These are phyloP conservation scores for Agraylea sexmaculata DNA, from an alignment of 1,140 invertebrate species.

Conservation along the genomic window DNA sequence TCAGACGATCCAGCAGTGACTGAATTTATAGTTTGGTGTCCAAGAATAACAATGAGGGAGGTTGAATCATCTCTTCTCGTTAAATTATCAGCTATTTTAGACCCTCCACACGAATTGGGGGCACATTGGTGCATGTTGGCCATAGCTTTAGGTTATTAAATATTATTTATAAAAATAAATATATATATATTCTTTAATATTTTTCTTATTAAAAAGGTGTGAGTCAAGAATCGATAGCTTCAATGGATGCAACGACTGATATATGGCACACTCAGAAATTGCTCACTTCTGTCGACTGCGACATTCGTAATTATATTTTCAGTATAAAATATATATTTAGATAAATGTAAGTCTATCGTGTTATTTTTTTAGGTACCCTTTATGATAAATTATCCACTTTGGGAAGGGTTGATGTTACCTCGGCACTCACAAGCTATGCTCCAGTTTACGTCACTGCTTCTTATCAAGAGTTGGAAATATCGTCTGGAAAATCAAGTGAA, in stretches of 20 bases:
- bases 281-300: slow-evolving; percentile 27
- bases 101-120: slow-evolving; percentile 67
- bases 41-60: slow-evolving; percentile 27
- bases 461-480: slow-evolving; percentile 5
- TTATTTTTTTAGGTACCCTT: slow-evolving; percentile 16
- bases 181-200: no score
- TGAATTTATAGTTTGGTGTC: slow-evolving; percentile 29
- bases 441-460: slow-evolving; percentile 13
- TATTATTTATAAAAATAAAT: background rate
- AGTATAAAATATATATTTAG: background rate
- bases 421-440: slow-evolving; percentile 10
- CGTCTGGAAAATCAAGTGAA: slow-evolving; percentile 12
- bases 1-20: slow-evolving; percentile 26
- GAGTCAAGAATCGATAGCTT: slow-evolving; percentile 28
- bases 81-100: slow-evolving; percentile 50
- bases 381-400: slow-evolving; percentile 14
- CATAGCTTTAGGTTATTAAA: slow-evolving; percentile 47
- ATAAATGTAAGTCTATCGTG: background rate
- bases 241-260: slow-evolving; percentile 25
- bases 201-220: no score
- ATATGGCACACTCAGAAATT: slow-evolving; percentile 29
- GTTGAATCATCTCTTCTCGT: slow-evolving; percentile 39
- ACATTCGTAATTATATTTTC: slow-evolving; percentile 24
- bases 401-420: slow-evolving; percentile 14
- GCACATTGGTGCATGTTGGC: slow-evolving; percentile 75